Base-by-base conservation (phyloP, 2,888 invertebrate genomes). In the Muscina levida region DNA sequence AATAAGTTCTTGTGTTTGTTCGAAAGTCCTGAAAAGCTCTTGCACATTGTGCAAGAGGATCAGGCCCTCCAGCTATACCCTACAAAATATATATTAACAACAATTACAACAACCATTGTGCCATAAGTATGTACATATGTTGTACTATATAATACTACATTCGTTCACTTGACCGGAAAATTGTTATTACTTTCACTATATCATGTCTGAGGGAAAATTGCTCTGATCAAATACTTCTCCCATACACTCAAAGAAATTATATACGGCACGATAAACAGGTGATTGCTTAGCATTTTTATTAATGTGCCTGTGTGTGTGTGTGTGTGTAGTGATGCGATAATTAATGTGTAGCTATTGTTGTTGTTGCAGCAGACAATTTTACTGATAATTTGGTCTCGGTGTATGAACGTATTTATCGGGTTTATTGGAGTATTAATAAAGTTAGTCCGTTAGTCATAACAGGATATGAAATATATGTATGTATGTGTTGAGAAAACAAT, bases 131-230 rank as follows among this genome's bases (percentile, higher is more conserved):
- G 37, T 5, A 57, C 53, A 53, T 22, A 53, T 13, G 24, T 24
- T 66, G 48, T 31, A 66, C 72, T 77, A 71, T 72, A 48, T 77
- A 74, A 82, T 71, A 77, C n/a, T n/a, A n/a, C n/a, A n/a, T n/a
- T n/a, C 57, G 72, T 68, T 81, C 72, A 44, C 77, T 77, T 72
- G 76, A 74, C 71, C 78, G 74, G 81, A 79, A 83, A 83, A 83
- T 81, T 79, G 68, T 77, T 83, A 79, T 83, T 83, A 74, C 77
- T 77, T 79, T 73, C 80, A 80, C 72, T 80, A 75, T 78, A 82
- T 82, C 78, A 82, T 70, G 59, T 80, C 62, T 31, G 15, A 13
- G 11, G 22, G 53, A 5, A 19, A 11, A 22, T 10, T 1, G 19
- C 4, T 8, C 15, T 11, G 65, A 42, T 19, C 24, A 26, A 13